Base-by-base conservation (phyloP, 2,888 invertebrate species). In the Dendrolimus pini region DNA sequence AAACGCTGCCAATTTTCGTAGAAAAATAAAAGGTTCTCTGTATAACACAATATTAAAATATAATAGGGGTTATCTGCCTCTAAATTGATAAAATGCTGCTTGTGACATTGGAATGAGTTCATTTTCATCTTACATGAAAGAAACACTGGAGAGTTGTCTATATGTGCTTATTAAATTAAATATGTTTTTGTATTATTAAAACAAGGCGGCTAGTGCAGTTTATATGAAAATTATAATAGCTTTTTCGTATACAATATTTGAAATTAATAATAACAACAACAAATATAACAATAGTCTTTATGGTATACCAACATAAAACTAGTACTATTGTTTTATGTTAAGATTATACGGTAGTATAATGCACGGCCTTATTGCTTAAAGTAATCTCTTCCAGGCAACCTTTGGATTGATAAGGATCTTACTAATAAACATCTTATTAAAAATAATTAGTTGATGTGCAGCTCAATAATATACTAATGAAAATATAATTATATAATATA, bases 31-130 rank as follows among this genome's bases (percentile, higher is more conserved):
- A 9, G 9, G 9, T 47, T 47, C 0, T 7, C 12, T 47, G 10
- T 47, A 47, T 12, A 47, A 10, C 47, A 47, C 9, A 47, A 47
- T 47, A 47, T 47, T 7, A 47, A 30, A 47, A 41, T 41, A n/a
- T 18, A 54, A 54, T 41, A 54, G 54, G 41, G 54, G 54, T 54
- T 41, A 41, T 54, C 54, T 30, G n/a, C 54, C 54, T 41, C 54
- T 54, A 30, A 14, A 41, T 14, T n/a, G 54, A 54, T 54, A 47
- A 47, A 47, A 47, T 12, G 47, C 47, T 47, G 41, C 41, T 41
- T 41, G 54, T 41, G 54, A 54, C 54, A 54, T 41, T 30, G 13
- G 14, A 54, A 54, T 54, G 18, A 13, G 14, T 54, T 13, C 54
- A 54, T 14, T 54, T 14, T 54, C 54, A 54, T n/a, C 14, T 18